Base-by-base conservation (phyloP, 2,113 vertebrate genomes). In the Zosterops lateralis region DNA sequence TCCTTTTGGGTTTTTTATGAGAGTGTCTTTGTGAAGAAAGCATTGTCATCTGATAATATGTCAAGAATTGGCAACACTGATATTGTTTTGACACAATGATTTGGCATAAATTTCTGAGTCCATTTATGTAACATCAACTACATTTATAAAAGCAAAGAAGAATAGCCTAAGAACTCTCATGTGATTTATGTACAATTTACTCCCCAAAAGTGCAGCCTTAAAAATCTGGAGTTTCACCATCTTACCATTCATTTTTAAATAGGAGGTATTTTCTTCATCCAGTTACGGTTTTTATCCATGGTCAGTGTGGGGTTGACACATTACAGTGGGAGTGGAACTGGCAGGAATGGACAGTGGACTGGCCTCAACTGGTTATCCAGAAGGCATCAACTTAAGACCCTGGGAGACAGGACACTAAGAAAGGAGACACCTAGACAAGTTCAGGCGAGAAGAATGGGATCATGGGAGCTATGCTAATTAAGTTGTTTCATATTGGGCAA, bases 281-380 rank as follows among this genome's bases (percentile, higher is more conserved):
- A 42, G 25, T 73, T 90, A 57, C 0, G 0, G 3, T 18, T 70
- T 48, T 75, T 57, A 48, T 12, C 40, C 17, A 12, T 9, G 42
- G n/a, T 54, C 60, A 42, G 3, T 29, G 40, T 4, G 11, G 14
- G 12, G 13, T 68, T 75, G 47, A 67, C 24, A n/a, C 0, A 0
- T 70, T 78, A 40, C 0, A 6, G 17, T 61, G 58, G 34, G 58
- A 38, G 34, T 61, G 36, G 36, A 38, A 38, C 36, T 61, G 17
- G 17, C 25, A 17, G 58, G 58, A 28, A 61, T 28, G 17, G 58
- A 60, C 34, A 12, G 16, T 38, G 24, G 34, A 61, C 22, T 61
- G 34, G 58, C 58, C 36, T 38, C 3, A 4, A 38, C 58, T 61
- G 24, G 17, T 61, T 28, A 61, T 38, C 17, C 36, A 61, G 25